Evolutionary conservation across 2,113 vertebrate species (phyloP), one percentile per base, ranked within the genome.

Genomic region (Poeciliopsis turrubarensis): DNA sequence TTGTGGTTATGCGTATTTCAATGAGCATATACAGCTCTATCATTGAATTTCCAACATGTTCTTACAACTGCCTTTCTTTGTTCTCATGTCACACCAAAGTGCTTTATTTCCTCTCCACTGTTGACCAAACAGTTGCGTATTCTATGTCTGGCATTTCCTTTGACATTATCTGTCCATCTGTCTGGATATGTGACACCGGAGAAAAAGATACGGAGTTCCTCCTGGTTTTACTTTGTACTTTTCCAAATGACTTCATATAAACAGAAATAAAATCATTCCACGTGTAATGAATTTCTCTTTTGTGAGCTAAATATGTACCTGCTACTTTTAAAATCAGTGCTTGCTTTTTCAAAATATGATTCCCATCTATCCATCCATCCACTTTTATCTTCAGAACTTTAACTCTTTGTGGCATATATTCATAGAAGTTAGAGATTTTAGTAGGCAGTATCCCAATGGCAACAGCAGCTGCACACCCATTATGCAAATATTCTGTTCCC

Each of bases 111-210:
- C 63, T 83, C 69, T 54, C 60, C 30, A 26, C 81, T 92, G 92
- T 92, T 93, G 90, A 89, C 91, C 89, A 93, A 94, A 93, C 92
- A 93, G 81, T 86, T 77, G 62, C 72, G 72, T 90, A 92, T 93
- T 86, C 81, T 77, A 91, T 92, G 82, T 86, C 85, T 81, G 84
- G 77, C 80, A 86, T 91, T 86, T 82, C 89, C 83, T 88, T 76
- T 72, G 75, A 79, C 81, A 78, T 75, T 89, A 90, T 88, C 86
- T 81, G 87, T 81, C 82, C 73, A 82, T 90, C 86, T 85, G 73
- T 86, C 72, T 80, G 44, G 88, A 79, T 86, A 83, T 70, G 37
- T 62, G 82, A 89, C 87, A 86, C 86, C 79, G 15, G 75, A 81
- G 75, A 85, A 68, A 60, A 75, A 65, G 79, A 83, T 27, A 30